phyloP scores from a whole-genome alignment of 2,888 invertebrate species.

The Xanthorhoe spadicearia region DNA sequence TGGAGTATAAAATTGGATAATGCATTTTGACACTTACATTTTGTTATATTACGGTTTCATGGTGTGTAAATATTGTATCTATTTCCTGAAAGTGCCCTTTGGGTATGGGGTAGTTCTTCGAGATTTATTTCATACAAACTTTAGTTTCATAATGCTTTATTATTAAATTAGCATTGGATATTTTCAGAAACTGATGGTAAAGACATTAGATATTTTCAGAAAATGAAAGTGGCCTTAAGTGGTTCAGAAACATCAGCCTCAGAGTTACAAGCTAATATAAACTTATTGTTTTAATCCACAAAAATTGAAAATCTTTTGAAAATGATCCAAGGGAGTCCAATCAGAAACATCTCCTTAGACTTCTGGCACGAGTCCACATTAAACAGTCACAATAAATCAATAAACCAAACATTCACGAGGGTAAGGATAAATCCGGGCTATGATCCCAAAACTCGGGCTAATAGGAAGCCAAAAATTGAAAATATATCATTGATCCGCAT shows the following conservation, averaged over 20 bases:
- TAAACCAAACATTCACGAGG: conserved; percentile 26
- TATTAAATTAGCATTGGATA: neutral
- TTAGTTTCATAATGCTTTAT: neutral
- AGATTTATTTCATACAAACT: neutral
- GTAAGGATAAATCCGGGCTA: conserved; percentile 67
- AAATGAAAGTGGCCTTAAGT: neutral
- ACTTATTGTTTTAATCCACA: no score
- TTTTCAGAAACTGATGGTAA: neutral
- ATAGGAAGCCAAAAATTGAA: conserved; percentile 78
- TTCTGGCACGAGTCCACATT: neutral
- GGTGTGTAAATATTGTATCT: conserved; percentile 19
- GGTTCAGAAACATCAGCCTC: no score
- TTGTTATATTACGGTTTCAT: conserved; percentile 29
- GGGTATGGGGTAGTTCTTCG: neutral
- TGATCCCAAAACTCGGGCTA: conserved; percentile 67
- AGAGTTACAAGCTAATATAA: no score
- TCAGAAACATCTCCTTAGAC: neutral
- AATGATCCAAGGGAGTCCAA: no score
- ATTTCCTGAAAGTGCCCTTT: conserved; percentile 19
- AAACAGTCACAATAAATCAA: conserved; percentile 14
- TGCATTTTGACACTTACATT: conserved; percentile 29
- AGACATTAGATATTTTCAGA: neutral
- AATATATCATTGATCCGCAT: conserved; percentile 73
- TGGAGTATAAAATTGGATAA: conserved; percentile 57
- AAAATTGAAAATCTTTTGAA: no score